Conservation (phyloP, 2,888 invertebrate genomes). For the Phymatocera aterrima region DNA sequence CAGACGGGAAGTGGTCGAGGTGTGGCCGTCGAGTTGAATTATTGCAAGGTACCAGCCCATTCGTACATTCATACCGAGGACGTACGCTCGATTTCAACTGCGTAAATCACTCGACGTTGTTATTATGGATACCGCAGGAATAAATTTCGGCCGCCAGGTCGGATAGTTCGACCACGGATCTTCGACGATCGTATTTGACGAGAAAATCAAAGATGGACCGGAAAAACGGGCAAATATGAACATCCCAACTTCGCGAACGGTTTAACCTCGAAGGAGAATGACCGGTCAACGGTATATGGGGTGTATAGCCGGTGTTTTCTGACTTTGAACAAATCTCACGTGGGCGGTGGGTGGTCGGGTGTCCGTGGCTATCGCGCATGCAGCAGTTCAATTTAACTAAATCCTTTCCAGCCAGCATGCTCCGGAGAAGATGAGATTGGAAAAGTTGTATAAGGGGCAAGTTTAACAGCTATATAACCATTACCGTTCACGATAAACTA, state of each 20-base stretch:
- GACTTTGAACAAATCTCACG: slow-evolving; percentile 68
- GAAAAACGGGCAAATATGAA: neutral
- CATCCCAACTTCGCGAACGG: too few relatives aligned
- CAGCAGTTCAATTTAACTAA: slow-evolving; percentile 76
- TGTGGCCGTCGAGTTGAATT: slow-evolving; percentile 73
- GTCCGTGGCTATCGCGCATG: slow-evolving; percentile 49
- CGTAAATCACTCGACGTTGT: slow-evolving; percentile 71
- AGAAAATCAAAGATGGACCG: too few relatives aligned
- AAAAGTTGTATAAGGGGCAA: slow-evolving; percentile 76
- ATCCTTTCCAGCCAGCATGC: slow-evolving; percentile 74
- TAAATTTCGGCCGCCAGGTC: too few relatives aligned
- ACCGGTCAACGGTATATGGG: too few relatives aligned
- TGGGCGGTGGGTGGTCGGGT: neutral
- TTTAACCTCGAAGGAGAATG: neutral
- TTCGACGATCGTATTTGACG: too few relatives aligned
- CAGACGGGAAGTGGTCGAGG: slow-evolving; percentile 72
- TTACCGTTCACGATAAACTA: slow-evolving; percentile 71
- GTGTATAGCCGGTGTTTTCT: slow-evolving; percentile 65
- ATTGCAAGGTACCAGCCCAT: slow-evolving; percentile 71
- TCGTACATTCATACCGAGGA: slow-evolving; percentile 67
- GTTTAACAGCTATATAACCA: slow-evolving; percentile 73
- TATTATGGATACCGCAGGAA: slow-evolving; percentile 67
- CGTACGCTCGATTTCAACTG: slow-evolving; percentile 66
- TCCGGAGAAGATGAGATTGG: slow-evolving; percentile 77
- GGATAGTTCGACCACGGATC: too few relatives aligned